Base-by-base conservation (phyloP, 2,888 invertebrate species). In the Fabriciana adippe region DNA sequence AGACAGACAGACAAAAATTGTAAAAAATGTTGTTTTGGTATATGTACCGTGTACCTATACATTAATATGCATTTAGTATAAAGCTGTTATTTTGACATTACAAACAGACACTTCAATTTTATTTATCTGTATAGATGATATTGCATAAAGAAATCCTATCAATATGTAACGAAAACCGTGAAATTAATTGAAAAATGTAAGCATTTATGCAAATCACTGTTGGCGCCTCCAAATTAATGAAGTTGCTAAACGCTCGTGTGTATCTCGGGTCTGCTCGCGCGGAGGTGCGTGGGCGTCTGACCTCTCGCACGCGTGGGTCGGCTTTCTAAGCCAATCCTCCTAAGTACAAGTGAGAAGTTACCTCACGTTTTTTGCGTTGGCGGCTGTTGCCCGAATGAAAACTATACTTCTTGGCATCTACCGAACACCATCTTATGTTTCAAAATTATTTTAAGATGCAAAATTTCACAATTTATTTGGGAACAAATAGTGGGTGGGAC, bases 291-390 rank as follows among this genome's bases (percentile, higher is more conserved):
- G 85, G 89, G 89, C 78, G 84, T 74, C 73, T 89, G 90, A 90
- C 90, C 91, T 89, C 87, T 88, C 80, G 84, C 86, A 80, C 81
- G 88, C 86, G 90, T 89, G 84, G 91, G 90, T 79, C 75, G 79
- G 79, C 88, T 89, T 88, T 89, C 88, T 88, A 88, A 72, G 66
- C 67, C 71, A 70, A 75, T 72, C 73, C 64, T 55, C 59, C 54
- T 64, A 59, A 41, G 47, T 62, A 35, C 47, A 47, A 51, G 81
- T 41, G 59, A 56, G 61, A 55, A 51, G 48, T 71, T 77, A 73
- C 76, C 76, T 76, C 70, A 68, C 69, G 35, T 60, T 64, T 67
- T 68, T 69, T 67, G 72, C 73, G 76, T 76, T 69, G 76, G 76
- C 72, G 74, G 72, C 56, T 64, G 60, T 67, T 71, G 68, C 70